These are phyloP conservation scores for Antennarius striatus DNA, from an alignment of 2,113 vertebrate species.

Conservation along the genomic window DNA sequence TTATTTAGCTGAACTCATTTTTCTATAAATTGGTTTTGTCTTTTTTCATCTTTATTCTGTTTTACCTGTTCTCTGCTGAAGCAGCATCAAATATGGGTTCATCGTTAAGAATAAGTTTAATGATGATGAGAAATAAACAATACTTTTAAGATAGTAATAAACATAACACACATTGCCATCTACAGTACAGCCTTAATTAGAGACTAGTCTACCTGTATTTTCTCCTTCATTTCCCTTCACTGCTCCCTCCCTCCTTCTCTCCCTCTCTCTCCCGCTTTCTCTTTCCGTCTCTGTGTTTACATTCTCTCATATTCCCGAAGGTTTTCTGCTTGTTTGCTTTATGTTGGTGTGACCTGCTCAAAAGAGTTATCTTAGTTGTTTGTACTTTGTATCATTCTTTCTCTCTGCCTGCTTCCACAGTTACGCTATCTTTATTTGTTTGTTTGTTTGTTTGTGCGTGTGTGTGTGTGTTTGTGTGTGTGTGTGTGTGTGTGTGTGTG, in stretches of 20 bases:
- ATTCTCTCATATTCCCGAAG: conserved; percentile 29
- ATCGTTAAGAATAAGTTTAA: conserved; percentile 29
- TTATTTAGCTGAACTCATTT: conserved; percentile 8
- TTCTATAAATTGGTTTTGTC: neutral
- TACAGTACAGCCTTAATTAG: conserved; percentile 36
- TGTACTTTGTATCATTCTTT: conserved; percentile 2
- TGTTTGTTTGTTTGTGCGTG: conserved; percentile 14
- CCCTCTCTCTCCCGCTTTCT: neutral
- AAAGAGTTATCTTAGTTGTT: conserved; percentile 40
- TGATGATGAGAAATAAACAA: conserved; percentile 28
- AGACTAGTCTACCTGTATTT: neutral
- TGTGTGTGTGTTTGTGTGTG: conserved; percentile 10
- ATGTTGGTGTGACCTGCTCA: conserved; percentile 14
- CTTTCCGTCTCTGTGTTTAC: conserved; percentile 16
- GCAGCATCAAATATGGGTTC: conserved; percentile 31
- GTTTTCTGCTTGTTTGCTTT: conserved; percentile 45
- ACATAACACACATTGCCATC: conserved; percentile 9
- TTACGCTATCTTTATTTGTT: conserved; percentile 1
- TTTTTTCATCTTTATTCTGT: neutral
- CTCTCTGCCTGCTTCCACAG: neutral
- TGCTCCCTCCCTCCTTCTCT: neutral
- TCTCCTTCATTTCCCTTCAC: conserved; percentile 18
- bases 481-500: conserved; percentile 16
- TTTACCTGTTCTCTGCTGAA: neutral
- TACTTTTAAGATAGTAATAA: conserved; percentile 32